Conservation (phyloP, 2,113 vertebrate species). For the Fulica atra region DNA sequence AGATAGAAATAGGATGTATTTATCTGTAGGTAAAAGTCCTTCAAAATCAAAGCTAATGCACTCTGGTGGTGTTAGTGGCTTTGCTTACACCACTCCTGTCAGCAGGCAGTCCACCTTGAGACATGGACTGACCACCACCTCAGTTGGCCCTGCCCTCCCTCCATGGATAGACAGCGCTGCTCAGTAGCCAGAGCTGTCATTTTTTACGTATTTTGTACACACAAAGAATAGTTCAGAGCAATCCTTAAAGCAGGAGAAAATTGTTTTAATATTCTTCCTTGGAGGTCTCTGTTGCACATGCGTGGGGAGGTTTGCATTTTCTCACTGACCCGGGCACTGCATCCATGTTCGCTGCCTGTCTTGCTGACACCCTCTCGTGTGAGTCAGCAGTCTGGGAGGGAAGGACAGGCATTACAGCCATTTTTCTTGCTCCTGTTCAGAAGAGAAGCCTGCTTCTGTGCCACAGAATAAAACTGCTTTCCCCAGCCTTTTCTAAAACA, state of each 20-base stretch:
- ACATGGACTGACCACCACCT: no score
- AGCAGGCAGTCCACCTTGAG: background rate
- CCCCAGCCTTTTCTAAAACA: background rate
- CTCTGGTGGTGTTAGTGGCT: background rate
- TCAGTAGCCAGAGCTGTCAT: background rate
- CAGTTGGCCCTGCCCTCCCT: background rate
- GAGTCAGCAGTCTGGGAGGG: background rate
- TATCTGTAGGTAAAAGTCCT: background rate
- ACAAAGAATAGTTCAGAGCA: background rate
- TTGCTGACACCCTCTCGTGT: background rate
- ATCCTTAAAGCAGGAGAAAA: background rate
- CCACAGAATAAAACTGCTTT: conserved; percentile 18
- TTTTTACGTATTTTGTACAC: accelerated
- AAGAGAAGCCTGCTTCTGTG: background rate
- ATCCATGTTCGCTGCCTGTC: background rate
- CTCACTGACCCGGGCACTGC: background rate
- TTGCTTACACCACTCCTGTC: background rate
- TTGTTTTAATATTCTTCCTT: background rate
- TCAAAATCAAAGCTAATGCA: background rate
- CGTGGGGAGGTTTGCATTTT: accelerated
- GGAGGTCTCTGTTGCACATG: accelerated
- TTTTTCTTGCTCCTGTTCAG: background rate
- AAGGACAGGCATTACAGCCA: background rate
- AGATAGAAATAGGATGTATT: background rate
- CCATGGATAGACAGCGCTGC: background rate